Evolutionary conservation across 2,113 vertebrate genomes (phyloP), one percentile per base, ranked within the genome.

Genomic region (Gallinago media): DNA sequence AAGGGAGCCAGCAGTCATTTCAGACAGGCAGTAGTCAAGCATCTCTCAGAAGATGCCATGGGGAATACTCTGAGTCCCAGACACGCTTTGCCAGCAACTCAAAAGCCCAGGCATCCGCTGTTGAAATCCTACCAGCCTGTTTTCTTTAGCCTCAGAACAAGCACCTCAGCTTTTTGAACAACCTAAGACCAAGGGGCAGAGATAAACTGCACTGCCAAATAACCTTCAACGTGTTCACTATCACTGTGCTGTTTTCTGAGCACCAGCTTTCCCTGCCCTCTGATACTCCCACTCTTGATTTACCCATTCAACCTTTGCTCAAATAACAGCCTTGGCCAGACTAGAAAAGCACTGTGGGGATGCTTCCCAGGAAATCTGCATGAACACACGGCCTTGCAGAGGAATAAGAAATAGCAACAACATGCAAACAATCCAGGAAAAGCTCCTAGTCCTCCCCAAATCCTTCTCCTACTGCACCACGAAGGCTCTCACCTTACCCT

Each of bases 401-500:
- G 25, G 14, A 70, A 27, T 59, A 82, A 74, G 15, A 90, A 93
- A 90, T 1, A 83, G n/a, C 22, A 85, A 47, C 56, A 82, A 58
- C 36, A 81, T 38, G 66, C 62, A 96, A 94, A 82, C 66, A 90
- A 68, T 50, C 18, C 82, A 86, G 75, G n/a, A 63, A 80, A 88
- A 67, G 67, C 50, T 93, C 61, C 44, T 62, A 59, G 47, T 52
- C 25, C 61, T 71, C 44, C 42, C 36, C 72, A 92, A 80, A 85
- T 19, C 34, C 50, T 77, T 58, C 42, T 74, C 27, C 55, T 58
- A 59, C 50, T 83, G 38, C 20, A 80, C 16, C 55, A 55, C 12
- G 15, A 38, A 70, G 34, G 22, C 40, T 85, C n/a, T 31, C 23
- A 5, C 8, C 58, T 67, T 38, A 68, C 32, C 11, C 32, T 52